phyloP scores from a whole-genome alignment of 2,888 invertebrate species.

The Orthosia gothica region DNA sequence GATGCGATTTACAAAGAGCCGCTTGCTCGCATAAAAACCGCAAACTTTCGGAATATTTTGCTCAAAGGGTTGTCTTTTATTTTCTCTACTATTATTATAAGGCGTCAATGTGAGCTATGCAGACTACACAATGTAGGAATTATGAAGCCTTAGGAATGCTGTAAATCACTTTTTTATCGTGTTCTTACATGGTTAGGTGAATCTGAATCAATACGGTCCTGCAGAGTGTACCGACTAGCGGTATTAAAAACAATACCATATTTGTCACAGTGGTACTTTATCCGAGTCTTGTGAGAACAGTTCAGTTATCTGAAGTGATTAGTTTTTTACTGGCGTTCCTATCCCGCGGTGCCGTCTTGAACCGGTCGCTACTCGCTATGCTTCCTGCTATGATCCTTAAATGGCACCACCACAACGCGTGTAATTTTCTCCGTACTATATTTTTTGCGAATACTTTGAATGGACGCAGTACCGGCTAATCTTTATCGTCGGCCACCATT shows the following conservation, averaged over 20 bases:
- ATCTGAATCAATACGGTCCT: slow-evolving; percentile 38
- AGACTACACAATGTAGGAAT: slow-evolving; percentile 74
- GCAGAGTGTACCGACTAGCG: slow-evolving; percentile 66
- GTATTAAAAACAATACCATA: slow-evolving; percentile 75
- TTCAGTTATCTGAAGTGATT: slow-evolving; percentile 81
- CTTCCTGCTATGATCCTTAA: slow-evolving; percentile 87
- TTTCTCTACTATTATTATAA: slow-evolving; percentile 81
- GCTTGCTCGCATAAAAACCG: slow-evolving; percentile 79
- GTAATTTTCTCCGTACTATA: slow-evolving; percentile 80
- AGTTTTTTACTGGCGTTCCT: slow-evolving; percentile 79
- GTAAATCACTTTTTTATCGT: slow-evolving; percentile 71
- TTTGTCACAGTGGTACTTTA: slow-evolving; percentile 68
- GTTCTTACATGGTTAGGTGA: slow-evolving; percentile 27
- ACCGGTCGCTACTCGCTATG: slow-evolving; percentile 75
- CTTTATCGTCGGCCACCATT: slow-evolving; percentile 69
- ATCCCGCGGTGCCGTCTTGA: slow-evolving; percentile 73
- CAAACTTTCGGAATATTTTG: slow-evolving; percentile 82
- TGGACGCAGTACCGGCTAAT: slow-evolving; percentile 71
- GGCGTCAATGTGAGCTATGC: slow-evolving; percentile 73
- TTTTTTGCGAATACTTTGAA: slow-evolving; percentile 74
- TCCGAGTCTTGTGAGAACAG: slow-evolving; percentile 70
- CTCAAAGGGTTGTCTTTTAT: slow-evolving; percentile 77
- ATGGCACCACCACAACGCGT: slow-evolving; percentile 78
- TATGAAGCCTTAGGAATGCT: slow-evolving; percentile 68
- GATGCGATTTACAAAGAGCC: slow-evolving; percentile 77